Base-by-base conservation (phyloP, 2,888 invertebrate species). In the Drosophila ustulata region DNA sequence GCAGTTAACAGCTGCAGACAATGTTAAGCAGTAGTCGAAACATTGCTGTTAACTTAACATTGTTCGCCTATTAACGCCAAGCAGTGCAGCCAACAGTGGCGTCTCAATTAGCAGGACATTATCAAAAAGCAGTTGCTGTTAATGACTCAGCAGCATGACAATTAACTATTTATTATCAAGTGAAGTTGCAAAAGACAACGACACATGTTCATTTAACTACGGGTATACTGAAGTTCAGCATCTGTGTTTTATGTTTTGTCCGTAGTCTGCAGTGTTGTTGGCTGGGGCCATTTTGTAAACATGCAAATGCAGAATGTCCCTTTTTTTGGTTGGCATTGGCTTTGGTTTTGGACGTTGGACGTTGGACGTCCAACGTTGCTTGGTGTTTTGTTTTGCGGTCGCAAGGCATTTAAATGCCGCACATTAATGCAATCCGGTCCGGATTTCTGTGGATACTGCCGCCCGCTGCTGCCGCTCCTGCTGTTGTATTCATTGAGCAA, bases 381-480 rank as follows among this genome's bases (percentile, higher is more conserved):
- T 80, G 87, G 84, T 75, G 81, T 82, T 86, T 82, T 73, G 82
- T 88, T 89, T 79, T 84, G 89, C 57, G 84, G 84, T 82, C 77
- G 85, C 72, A 64, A 73, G 75, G 72, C 80, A 89, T 84, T 84
- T 89, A 89, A 89, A 82, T 80, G 77, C 79, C 84, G 51, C 84
- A 82, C 81, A 82, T 82, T 86, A 86, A 81, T 80, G 80, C 83
- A 85, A 72, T 71, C 66, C 80, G 46, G 64, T 43, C 66, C 45
- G 80, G 66, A 75, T 75, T 70, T 70, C 30, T 46, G 51, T 13
- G 39, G 39, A 41, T 18, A 6, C 39, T 66, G 46, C 37, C 39
- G 13, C 39, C 39, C 37, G 46, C 18, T 41, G 30, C 32, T 34
- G 11, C 18, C 39, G 13, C 13, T 53, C 8, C 30, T 32, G 23